Conservation (phyloP, 2,888 invertebrate genomes). For the Sminthurinus aureus region DNA sequence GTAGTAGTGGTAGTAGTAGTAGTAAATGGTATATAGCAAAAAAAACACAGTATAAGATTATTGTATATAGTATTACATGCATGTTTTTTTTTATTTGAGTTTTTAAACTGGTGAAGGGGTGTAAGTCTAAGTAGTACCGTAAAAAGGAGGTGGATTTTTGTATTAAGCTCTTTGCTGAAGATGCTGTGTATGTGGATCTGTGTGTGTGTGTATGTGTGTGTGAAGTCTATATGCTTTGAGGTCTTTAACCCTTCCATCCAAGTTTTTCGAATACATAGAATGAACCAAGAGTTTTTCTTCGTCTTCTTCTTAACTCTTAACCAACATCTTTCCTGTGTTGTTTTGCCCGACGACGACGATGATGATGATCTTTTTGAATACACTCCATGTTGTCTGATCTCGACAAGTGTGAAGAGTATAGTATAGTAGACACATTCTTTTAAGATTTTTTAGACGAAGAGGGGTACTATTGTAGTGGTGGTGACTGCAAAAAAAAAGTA, state of each 20-base stretch:
- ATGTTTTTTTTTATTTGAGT: constrained; percentile 22
- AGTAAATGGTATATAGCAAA: constrained; percentile 5
- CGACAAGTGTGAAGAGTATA: constrained; percentile 1
- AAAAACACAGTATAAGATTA: background rate
- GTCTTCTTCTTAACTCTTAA: background rate
- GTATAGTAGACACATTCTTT: constrained; percentile 4
- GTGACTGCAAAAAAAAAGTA: background rate
- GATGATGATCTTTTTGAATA: background rate
- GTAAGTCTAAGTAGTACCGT: constrained; percentile 39
- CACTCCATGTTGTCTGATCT: background rate
- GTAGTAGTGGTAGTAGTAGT: background rate
- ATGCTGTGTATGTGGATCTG: constrained; percentile 5
- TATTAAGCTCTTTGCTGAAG: constrained; percentile 34
- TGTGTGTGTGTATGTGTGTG: background rate
- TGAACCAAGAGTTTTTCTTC: background rate
- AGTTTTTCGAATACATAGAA: constrained; percentile 17
- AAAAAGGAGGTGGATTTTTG: constrained; percentile 41
- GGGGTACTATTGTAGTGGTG: background rate
- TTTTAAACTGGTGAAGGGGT: constrained; percentile 38
- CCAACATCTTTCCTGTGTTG: constrained; percentile 14
- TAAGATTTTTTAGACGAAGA: background rate
- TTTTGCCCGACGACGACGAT: constrained; percentile 24
- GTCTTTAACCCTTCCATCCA: constrained; percentile 42
- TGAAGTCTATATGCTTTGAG: constrained; percentile 14
- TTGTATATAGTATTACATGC: too few species aligned